These are phyloP conservation scores for Ageneiosus marmoratus DNA, from an alignment of 2,113 vertebrate species.

Conservation along the genomic window DNA sequence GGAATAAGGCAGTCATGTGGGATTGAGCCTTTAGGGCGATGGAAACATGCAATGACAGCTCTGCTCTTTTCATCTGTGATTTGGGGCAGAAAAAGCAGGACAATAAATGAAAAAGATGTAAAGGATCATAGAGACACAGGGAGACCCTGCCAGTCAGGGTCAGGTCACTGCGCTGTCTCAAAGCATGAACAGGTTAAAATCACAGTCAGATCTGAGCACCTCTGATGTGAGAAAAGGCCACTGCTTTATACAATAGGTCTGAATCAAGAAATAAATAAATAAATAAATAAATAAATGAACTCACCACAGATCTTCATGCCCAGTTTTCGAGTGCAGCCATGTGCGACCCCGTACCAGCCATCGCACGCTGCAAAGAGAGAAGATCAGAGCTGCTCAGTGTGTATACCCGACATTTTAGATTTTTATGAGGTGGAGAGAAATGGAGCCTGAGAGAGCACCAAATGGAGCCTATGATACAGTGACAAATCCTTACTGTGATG, in stretches of 20 bases:
- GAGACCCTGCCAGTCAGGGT: neutral
- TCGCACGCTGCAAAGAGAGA: constrained; percentile 86
- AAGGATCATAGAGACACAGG: neutral
- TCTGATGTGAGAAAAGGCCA: constrained; percentile 2
- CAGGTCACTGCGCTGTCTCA: neutral
- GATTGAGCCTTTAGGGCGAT: constrained; percentile 52
- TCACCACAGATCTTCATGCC: constrained; percentile 99
- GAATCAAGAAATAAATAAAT: neutral
- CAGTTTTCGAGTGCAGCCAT: constrained; percentile 96
- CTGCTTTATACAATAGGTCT: neutral
- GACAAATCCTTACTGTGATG: constrained; percentile 10
- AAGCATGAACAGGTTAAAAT: constrained; percentile 2
- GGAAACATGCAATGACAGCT: constrained; percentile 67
- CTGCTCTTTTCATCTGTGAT: constrained; percentile 22
- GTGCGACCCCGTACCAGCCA: constrained; percentile 90
- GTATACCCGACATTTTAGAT: constrained; percentile 50
- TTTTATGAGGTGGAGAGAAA: constrained; percentile 31
- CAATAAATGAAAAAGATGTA: neutral
- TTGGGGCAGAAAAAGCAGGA: constrained; percentile 4
- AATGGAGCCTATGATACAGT: constrained; percentile 35
- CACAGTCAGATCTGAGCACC: constrained; percentile 4
- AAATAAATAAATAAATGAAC: constrained; percentile 57
- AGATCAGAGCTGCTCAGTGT: constrained; percentile 61
- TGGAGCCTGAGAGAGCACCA: constrained; percentile 41
- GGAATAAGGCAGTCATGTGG: neutral